These are phyloP conservation scores for Hydrozoanthus gracilis DNA, from an alignment of 92 coral and sea anemone genomes.

Conservation along the genomic window DNA sequence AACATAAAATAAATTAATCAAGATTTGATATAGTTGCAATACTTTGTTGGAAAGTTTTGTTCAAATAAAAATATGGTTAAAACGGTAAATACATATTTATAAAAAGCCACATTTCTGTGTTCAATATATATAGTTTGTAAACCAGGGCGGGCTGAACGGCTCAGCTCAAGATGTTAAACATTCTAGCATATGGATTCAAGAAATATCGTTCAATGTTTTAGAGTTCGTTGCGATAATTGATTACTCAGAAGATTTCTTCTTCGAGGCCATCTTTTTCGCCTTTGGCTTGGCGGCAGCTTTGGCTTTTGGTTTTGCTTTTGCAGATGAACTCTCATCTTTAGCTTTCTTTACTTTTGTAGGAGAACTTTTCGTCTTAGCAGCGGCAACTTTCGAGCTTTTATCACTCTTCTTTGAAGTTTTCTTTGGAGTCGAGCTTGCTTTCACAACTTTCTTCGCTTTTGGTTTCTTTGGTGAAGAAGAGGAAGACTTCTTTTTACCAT, in stretches of 20 bases:
- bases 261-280: slow-evolving; percentile 58
- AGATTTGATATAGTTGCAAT: no score
- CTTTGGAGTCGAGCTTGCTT: neutral
- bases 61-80: no score
- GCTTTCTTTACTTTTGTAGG: slow-evolving; percentile 51
- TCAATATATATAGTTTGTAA: no score
- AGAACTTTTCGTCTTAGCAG: slow-evolving; percentile 49
- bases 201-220: neutral
- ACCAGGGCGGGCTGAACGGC: no score
- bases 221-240: neutral
- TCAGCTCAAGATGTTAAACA: neutral
- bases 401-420: slow-evolving; percentile 16
- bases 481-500: slow-evolving; percentile 22
- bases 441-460: slow-evolving; percentile 8
- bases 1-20: no score
- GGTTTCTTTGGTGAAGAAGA: slow-evolving; percentile 43
- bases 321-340: slow-evolving; percentile 43
- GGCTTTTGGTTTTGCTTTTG: slow-evolving; percentile 68
- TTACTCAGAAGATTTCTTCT: slow-evolving; percentile 26
- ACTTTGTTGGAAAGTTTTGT: no score
- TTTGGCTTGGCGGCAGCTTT: slow-evolving; percentile 73
- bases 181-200: neutral
- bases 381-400: slow-evolving; percentile 33
- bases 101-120: no score
- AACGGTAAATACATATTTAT: no score